Conservation (phyloP, 2,888 invertebrate species). For the Tinea semifulvella region DNA sequence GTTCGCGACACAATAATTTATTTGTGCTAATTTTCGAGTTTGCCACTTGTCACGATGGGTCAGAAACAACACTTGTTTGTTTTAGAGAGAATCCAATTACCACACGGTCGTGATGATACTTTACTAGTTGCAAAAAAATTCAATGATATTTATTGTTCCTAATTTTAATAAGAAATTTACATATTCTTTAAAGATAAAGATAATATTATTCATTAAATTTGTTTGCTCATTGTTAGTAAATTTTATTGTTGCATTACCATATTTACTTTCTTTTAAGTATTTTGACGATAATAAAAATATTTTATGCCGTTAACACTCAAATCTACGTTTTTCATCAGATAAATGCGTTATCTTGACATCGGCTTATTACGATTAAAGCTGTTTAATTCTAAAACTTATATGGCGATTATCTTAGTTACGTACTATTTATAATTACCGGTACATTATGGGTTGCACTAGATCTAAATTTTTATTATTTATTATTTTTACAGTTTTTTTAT, state of each 20-base stretch:
- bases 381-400: neutral
- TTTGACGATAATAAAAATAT: neutral
- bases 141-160: neutral
- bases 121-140: neutral
- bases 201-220: slow-evolving; percentile 1
- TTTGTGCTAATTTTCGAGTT: no score
- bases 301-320: neutral
- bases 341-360: slow-evolving; percentile 7
- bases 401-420: no score
- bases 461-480: no score
- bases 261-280: slow-evolving; percentile 6
- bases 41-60: no score
- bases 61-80: no score
- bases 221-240: neutral
- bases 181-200: neutral
- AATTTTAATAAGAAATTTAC: neutral
- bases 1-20: no score
- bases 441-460: no score
- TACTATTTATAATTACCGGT: no score
- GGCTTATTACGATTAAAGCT: slow-evolving; percentile 7
- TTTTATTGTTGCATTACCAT: neutral
- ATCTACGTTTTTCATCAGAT: neutral
- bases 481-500: no score
- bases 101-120: no score
- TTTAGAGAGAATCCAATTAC: no score